Evolutionary conservation across 2,888 invertebrate species (phyloP).

Genomic region (Xestia xanthographa): DNA sequence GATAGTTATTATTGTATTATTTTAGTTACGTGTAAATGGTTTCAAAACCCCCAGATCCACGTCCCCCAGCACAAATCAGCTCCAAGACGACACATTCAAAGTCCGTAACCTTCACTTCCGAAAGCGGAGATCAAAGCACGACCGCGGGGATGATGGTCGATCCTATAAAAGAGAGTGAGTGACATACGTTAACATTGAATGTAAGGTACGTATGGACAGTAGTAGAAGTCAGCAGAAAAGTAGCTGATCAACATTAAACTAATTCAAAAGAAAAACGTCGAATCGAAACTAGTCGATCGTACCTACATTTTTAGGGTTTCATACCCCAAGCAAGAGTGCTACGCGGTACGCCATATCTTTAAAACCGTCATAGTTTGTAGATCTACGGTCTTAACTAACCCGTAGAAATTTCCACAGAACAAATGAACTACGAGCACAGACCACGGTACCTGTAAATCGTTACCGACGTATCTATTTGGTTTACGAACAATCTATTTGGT

Average conservation of each 20-base stretch:
- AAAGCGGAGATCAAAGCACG: slow-evolving; percentile 68
- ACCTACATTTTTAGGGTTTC: background rate
- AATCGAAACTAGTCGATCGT: background rate
- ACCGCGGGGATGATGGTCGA: slow-evolving; percentile 78
- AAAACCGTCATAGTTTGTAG: background rate
- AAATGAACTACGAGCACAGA: background rate
- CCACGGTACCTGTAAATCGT: background rate
- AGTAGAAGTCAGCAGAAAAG: background rate
- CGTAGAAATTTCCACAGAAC: background rate
- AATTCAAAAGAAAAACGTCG: background rate
- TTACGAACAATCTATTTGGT: no score
- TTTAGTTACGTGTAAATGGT: background rate
- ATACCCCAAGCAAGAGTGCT: background rate
- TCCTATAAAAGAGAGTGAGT: slow-evolving; percentile 55
- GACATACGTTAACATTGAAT: background rate
- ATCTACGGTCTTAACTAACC: background rate
- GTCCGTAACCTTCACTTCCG: slow-evolving; percentile 83
- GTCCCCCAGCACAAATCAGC: slow-evolving; percentile 63
- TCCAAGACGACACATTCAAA: slow-evolving; percentile 80
- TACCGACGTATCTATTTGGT: background rate
- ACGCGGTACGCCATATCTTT: background rate
- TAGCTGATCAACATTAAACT: background rate
- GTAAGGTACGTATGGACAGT: background rate
- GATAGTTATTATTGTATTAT: background rate
- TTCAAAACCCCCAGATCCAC: slow-evolving; percentile 18